phyloP scores from a whole-genome alignment of 92 coral and sea anemone genomes.

The Actinernus sp. region DNA sequence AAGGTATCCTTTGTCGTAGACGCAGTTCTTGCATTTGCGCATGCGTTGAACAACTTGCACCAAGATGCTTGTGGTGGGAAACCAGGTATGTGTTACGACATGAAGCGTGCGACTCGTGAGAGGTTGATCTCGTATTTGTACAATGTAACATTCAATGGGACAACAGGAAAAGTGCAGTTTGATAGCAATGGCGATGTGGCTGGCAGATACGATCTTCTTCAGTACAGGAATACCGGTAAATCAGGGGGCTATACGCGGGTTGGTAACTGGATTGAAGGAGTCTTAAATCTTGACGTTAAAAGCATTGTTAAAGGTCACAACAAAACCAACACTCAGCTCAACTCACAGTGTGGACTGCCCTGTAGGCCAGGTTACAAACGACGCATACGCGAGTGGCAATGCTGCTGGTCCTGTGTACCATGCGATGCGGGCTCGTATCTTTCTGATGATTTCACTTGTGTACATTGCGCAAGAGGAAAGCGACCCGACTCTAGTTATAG shows the following conservation, averaged over 20 bases:
- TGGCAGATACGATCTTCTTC: conserved; percentile 64
- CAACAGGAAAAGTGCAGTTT: conserved; percentile 65
- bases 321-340: neutral
- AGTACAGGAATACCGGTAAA: conserved; percentile 6
- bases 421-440: conserved; percentile 64
- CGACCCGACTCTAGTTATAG: conserved; percentile 52
- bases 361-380: conserved; percentile 62
- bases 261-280: conserved; percentile 69
- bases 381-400: conserved; percentile 39
- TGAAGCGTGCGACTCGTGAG: conserved; percentile 47
- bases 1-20: conserved; percentile 75
- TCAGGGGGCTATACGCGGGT: conserved; percentile 24
- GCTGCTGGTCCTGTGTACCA: conserved; percentile 86
- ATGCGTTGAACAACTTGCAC: conserved; percentile 71
- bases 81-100: conserved; percentile 69
- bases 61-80: conserved; percentile 46
- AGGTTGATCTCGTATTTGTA: conserved; percentile 51
- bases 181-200: conserved; percentile 64
- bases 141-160: conserved; percentile 74
- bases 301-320: neutral
- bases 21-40: conserved; percentile 84
- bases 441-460: conserved; percentile 66
- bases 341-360: conserved; percentile 75
- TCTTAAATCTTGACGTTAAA: conserved; percentile 1
- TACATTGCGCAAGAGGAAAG: conserved; percentile 57